Evolutionary conservation across 2,113 vertebrate species (phyloP).

Genomic region (Dromiciops gliroides): DNA sequence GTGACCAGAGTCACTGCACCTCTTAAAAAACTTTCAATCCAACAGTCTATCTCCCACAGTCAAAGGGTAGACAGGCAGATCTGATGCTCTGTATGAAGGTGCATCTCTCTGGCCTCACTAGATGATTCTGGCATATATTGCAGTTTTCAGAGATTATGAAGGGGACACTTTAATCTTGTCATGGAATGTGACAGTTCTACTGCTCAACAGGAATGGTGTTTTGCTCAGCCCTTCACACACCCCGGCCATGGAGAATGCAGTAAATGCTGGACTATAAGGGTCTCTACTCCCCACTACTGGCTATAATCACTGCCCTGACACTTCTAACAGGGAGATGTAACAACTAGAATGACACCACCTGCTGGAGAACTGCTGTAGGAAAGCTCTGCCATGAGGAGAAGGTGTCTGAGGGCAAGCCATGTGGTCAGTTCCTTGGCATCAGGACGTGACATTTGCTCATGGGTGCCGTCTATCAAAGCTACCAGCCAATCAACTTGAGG

Average conservation of each 20-base stretch:
- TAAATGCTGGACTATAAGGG: neutral
- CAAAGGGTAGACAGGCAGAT: neutral
- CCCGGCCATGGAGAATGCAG: neutral
- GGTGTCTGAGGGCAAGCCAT: too few species aligned
- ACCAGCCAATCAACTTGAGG: too few species aligned
- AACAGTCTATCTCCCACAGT: neutral
- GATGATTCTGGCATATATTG: neutral
- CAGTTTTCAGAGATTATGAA: neutral
- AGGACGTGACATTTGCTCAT: too few species aligned
- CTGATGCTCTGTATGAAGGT: neutral
- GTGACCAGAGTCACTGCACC: neutral
- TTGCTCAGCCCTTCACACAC: conserved; percentile 13
- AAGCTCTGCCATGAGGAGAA: too few species aligned
- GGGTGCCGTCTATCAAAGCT: too few species aligned
- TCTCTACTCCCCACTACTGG: neutral
- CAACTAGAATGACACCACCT: too few species aligned
- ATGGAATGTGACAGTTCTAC: conserved; percentile 11
- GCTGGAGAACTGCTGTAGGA: too few species aligned
- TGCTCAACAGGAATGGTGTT: neutral
- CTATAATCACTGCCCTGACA: neutral
- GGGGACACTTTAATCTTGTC: neutral
- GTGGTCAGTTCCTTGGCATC: too few species aligned
- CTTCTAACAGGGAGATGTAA: neutral
- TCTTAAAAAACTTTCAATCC: neutral
- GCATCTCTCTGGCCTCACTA: neutral